phyloP scores from a whole-genome alignment of 2,888 invertebrate species.

The Imbricaverruca yamaguchii region DNA sequence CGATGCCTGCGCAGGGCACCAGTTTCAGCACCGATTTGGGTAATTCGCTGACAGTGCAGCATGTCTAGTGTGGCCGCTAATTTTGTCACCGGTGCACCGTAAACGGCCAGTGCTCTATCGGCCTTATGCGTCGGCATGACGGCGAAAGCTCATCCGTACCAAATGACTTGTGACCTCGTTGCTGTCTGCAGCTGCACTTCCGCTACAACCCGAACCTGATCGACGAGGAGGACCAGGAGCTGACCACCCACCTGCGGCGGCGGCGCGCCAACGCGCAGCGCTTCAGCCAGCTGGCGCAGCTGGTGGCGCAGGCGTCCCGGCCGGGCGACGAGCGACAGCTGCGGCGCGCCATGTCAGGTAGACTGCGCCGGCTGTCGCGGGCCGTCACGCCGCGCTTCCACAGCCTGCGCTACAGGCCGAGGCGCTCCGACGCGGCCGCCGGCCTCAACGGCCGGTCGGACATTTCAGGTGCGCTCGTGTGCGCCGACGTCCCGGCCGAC shows the following conservation, averaged over 20 bases:
- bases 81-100: too few relatives aligned
- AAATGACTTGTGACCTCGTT: neutral
- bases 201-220: conserved; percentile 38
- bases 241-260: conserved; percentile 35
- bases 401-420: neutral
- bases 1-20: too few relatives aligned
- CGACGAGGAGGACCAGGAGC: conserved; percentile 36
- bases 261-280: conserved; percentile 36
- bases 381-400: neutral
- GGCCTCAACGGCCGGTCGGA: neutral
- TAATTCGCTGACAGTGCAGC: too few relatives aligned
- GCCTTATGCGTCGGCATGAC: too few relatives aligned
- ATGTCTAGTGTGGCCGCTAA: too few relatives aligned
- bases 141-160: too few relatives aligned
- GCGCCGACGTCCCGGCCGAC: neutral
- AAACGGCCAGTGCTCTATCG: too few relatives aligned
- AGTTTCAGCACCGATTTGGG: too few relatives aligned
- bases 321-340: neutral
- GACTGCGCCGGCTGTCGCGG: neutral
- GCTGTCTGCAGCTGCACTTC: conserved; percentile 34
- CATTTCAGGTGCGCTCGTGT: neutral
- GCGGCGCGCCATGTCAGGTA: conserved; percentile 12
- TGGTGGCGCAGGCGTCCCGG: neutral
- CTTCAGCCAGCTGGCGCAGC: conserved; percentile 34
- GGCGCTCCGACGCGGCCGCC: neutral